Evolutionary conservation across 2,888 invertebrate species (phyloP), one percentile per base, ranked within the genome.

Genomic region (Drosophila hamatofila): DNA sequence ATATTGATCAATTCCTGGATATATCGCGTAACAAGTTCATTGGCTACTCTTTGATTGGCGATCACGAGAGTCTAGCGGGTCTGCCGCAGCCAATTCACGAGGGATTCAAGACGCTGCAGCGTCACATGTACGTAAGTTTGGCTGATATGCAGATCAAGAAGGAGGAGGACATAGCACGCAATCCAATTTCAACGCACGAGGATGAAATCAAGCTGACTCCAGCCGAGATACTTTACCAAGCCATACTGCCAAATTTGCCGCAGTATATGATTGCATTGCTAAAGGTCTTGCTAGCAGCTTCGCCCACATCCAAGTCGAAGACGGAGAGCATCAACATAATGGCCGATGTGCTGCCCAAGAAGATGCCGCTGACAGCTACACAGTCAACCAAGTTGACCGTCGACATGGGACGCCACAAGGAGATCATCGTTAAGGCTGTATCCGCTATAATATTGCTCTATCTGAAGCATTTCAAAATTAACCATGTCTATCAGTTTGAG

Each of bases 401-500:
- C 85, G 99, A 99, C 94, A 98, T 99, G 25, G 98, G 98, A 92
- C 95, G 99, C 62, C 99, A 99, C 93, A 99, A 99, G 93, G 98
- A 99, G 94, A 98, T 99, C 60, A 98, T 99, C 83, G 98, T 99
- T 0, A 99, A 99, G 94, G 97, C 98, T 16, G 96, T 98, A 0
- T 97, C 98, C 48, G 97, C 97, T 18, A 97, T 99, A 81, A 94
- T 99, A 61, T 93, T 99, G 67, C 94, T 99, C 12, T 95, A 99
- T 60, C 93, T 99, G 78, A 99, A 99, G 93, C 99, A 99, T 94
- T 98, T 99, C 90, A 99, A 99, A 93, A 92, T 95, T 70, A 99
- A 99, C 93, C 99, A 99, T 93, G 95, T 99, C 52, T 99, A 99
- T 93, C 99, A 99, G 94, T 99, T 99, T 94, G 99, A 99, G 93